A percentile compares a stretch with the other conserved stretches of the same genome.
Conservation (phyloP, 2,113 vertebrate genomes). For the Sula dactylatra region DNA sequence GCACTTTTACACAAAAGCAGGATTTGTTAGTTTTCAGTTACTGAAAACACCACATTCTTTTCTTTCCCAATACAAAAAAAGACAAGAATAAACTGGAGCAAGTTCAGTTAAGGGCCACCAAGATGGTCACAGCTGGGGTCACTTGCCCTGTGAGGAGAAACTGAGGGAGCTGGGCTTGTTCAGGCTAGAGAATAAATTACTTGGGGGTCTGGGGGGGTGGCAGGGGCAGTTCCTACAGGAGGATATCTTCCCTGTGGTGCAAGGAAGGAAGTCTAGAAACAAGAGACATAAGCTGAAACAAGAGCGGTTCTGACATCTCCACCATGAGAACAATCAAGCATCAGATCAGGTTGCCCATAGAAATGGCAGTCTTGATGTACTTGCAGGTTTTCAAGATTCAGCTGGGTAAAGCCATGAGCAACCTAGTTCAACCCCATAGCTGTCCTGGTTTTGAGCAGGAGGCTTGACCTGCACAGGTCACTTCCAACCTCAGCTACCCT, state of each 20-base stretch:
- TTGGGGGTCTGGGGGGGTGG: rapidly evolving
- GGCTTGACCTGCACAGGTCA: not conserved
- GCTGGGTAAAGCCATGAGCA: not conserved
- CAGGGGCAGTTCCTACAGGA: not conserved
- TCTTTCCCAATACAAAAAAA: not conserved
- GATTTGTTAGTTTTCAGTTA: not conserved
- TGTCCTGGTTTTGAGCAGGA: not conserved
- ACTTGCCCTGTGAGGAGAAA: not conserved
- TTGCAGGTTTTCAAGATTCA: not conserved
- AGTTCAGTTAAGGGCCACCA: not conserved
- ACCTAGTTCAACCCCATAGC: not conserved
- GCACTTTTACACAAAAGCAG: not conserved
- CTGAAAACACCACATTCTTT: not conserved
- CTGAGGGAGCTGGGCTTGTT: not conserved
- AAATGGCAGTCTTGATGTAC: not conserved
- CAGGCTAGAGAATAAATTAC: not conserved
- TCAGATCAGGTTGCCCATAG: not conserved
- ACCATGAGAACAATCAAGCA: not conserved
- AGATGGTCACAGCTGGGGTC: not conserved
- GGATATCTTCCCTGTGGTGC: not conserved
- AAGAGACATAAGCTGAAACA: not conserved
- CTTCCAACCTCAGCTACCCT: not conserved
- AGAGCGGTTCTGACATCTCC: not conserved
- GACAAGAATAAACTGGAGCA: not conserved
- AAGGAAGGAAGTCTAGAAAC: not conserved